Percentiles rank a stretch among this genome's conserved stretches.
Evolutionary conservation across 2,888 invertebrate genomes (phyloP).

Genomic region (Serripes groenlandicus): DNA sequence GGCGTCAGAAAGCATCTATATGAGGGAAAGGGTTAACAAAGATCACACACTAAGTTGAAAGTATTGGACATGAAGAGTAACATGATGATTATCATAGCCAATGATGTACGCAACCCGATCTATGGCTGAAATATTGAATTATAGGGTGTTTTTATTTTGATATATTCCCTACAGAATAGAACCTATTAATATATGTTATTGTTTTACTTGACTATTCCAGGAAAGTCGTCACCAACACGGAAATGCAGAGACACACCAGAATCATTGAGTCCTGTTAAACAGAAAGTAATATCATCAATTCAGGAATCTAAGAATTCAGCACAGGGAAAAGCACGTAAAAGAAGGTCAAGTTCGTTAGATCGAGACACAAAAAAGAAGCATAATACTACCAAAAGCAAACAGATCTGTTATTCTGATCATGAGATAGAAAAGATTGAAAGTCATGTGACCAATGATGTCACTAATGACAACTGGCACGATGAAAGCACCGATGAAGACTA

Average conservation of each 20-base stretch:
- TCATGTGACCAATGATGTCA: not conserved
- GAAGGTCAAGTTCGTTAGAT: slow-evolving; percentile 52
- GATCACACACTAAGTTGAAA: too few relatives aligned
- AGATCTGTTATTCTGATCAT: slow-evolving; percentile 51
- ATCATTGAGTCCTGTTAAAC: slow-evolving; percentile 3
- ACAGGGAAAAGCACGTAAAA: slow-evolving; percentile 24
- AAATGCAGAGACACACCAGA: too few relatives aligned
- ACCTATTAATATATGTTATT: too few relatives aligned
- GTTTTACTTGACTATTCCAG: slow-evolving; percentile 10
- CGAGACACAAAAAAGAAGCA: slow-evolving; percentile 38
- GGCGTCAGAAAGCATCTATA: too few relatives aligned
- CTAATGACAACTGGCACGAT: slow-evolving; percentile 35
- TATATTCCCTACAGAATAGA: too few relatives aligned
- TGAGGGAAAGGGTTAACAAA: too few relatives aligned
- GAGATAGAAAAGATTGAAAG: slow-evolving; percentile 37
- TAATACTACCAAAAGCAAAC: slow-evolving; percentile 34
- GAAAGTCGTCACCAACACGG: slow-evolving; percentile 33
- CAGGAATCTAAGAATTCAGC: slow-evolving; percentile 14
- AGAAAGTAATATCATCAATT: slow-evolving; percentile 11
- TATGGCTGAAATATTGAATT: too few relatives aligned
- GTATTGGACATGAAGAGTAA: too few relatives aligned
- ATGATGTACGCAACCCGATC: too few relatives aligned
- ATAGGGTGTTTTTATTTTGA: too few relatives aligned
- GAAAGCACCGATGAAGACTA: slow-evolving; percentile 66
- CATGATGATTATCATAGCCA: too few relatives aligned